phyloP scores from a whole-genome alignment of 2,888 invertebrate species.

The Galerucella calmariensis region DNA sequence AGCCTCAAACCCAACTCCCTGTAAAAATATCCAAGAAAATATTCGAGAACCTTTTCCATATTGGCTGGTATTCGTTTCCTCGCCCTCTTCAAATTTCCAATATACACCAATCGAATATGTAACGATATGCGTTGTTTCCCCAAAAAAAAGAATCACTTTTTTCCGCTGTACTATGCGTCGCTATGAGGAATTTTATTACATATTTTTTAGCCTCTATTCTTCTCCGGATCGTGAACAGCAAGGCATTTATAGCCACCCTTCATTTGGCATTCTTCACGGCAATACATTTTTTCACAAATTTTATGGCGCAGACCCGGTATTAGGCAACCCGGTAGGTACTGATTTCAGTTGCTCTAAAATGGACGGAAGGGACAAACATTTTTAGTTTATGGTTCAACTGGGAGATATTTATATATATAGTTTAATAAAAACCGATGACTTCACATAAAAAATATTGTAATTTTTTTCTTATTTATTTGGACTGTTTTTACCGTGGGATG shows the following conservation, averaged over 20 bases:
- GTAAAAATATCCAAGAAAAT: neutral
- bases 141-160: constrained; percentile 9
- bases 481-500: too few relatives aligned
- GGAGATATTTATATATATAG: neutral
- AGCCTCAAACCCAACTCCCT: too few relatives aligned
- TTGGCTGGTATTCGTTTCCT: neutral
- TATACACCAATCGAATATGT: constrained; percentile 8
- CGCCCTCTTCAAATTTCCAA: constrained; percentile 2
- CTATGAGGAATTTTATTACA: neutral
- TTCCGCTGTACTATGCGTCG: neutral
- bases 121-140: neutral
- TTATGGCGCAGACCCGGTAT: constrained; percentile 20
- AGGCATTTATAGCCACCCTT: constrained; percentile 33
- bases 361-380: neutral
- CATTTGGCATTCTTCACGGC: constrained; percentile 26
- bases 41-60: neutral
- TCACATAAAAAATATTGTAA: too few relatives aligned
- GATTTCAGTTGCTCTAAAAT: constrained; percentile 8
- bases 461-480: too few relatives aligned
- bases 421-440: too few relatives aligned
- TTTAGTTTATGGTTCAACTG: neutral
- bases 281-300: constrained; percentile 27
- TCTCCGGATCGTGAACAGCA: constrained; percentile 7
- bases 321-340: constrained; percentile 25
- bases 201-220: constrained; percentile 8